Percentiles rank a stretch among this genome's conserved stretches.
These are phyloP conservation scores for Lymantria monacha DNA, from an alignment of 2,888 invertebrate species.

Conservation along the genomic window DNA sequence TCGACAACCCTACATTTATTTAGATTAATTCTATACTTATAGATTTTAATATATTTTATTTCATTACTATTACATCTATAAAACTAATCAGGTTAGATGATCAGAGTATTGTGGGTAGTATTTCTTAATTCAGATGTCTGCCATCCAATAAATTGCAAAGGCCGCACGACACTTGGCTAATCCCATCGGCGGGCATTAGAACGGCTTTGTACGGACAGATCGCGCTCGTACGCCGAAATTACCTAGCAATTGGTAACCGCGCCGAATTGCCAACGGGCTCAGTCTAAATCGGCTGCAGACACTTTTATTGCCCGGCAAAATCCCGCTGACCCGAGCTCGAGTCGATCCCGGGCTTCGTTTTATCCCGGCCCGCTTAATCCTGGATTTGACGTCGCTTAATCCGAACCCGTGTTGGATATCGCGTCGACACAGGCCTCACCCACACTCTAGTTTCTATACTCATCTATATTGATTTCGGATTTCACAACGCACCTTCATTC, in stretches of 20 bases:
- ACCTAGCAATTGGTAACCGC: slow-evolving; percentile 80
- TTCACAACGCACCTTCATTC: slow-evolving; percentile 54
- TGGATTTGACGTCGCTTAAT: slow-evolving; percentile 84
- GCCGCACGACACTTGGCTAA: slow-evolving; percentile 74
- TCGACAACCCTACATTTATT: slow-evolving; percentile 18
- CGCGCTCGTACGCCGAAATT: slow-evolving; percentile 77
- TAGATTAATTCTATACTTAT: not conserved
- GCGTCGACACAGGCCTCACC: slow-evolving; percentile 80
- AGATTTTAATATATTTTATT: not conserved
- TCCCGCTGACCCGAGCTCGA: slow-evolving; percentile 76
- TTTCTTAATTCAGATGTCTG: slow-evolving; percentile 57
- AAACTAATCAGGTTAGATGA: slow-evolving; percentile 7
- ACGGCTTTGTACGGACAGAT: slow-evolving; percentile 79
- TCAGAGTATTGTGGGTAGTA: slow-evolving; percentile 28
- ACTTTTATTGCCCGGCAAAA: slow-evolving; percentile 81
- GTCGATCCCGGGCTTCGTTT: slow-evolving; percentile 70
- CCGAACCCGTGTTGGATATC: slow-evolving; percentile 85
- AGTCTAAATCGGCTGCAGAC: slow-evolving; percentile 82
- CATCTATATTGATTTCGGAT: slow-evolving; percentile 69
- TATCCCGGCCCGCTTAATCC: slow-evolving; percentile 78
- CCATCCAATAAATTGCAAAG: slow-evolving; percentile 75
- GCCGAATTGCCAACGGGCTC: slow-evolving; percentile 77
- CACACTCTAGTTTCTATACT: slow-evolving; percentile 60
- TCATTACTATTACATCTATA: not conserved
- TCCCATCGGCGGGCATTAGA: slow-evolving; percentile 79